Percentiles rank a stretch among this genome's conserved stretches.
Conservation (phyloP, 2,113 vertebrate species). For the Brachypteracias leptosomus region DNA sequence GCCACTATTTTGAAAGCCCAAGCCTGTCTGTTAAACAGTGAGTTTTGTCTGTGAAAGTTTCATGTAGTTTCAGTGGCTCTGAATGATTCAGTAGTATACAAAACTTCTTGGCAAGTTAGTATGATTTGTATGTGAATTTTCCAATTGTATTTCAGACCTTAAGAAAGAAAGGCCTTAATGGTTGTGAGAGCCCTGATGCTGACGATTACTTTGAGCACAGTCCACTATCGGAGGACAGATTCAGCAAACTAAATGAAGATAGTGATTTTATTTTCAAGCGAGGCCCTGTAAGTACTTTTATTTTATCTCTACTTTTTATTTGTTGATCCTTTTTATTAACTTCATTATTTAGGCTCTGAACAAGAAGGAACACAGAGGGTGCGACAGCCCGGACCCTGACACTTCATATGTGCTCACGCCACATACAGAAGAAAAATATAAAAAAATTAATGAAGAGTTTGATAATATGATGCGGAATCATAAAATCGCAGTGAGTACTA, state of each 20-base stretch:
- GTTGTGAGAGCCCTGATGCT: conserved; percentile 98
- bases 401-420: conserved; percentile 99
- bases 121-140: conserved; percentile 91
- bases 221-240: conserved; percentile 98
- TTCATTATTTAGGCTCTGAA: conserved; percentile 99
- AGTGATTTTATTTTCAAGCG: conserved; percentile 99
- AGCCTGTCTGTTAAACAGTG: conserved; percentile 31
- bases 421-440: conserved; percentile 99
- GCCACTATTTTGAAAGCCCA: background rate
- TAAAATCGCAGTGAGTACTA: conserved; percentile 97
- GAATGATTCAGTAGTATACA: conserved; percentile 61
- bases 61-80: conserved; percentile 69
- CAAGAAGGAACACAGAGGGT: conserved; percentile 99
- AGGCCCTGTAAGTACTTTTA: conserved; percentile 98
- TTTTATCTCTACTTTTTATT: conserved; percentile 89
- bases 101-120: conserved; percentile 74
- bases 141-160: conserved; percentile 99
- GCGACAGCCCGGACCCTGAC: conserved; percentile 99
- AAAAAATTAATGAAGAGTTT: conserved; percentile 99
- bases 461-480: conserved; percentile 99
- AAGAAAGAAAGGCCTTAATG: conserved; percentile 99
- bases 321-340: conserved; percentile 99
- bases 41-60: conserved; percentile 40
- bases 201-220: conserved; percentile 99
- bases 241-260: conserved; percentile 99